Conservation (phyloP, 2,888 invertebrate species). For the Heliconius ismenius region DNA sequence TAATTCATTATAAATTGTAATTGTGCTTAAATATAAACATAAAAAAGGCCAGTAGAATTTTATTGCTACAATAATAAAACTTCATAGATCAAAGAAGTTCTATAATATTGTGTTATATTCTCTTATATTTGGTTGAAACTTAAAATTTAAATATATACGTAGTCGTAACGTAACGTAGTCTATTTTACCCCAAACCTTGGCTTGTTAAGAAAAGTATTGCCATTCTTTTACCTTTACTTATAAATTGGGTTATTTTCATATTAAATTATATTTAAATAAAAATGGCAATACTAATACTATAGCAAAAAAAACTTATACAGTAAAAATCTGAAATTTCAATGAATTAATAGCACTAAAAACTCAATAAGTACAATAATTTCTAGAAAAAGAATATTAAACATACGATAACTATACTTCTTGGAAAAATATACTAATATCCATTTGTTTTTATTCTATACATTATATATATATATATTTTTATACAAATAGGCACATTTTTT, state of each 20-base stretch:
- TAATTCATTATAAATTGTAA: slow-evolving; percentile 9
- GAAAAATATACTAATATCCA: neutral
- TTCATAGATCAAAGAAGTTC: neutral
- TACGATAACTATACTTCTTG: slow-evolving; percentile 1
- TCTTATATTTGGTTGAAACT: slow-evolving; percentile 14
- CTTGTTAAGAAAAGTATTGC: slow-evolving; percentile 2
- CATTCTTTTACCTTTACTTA: slow-evolving; percentile 1
- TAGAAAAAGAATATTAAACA: neutral
- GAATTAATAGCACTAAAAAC: neutral
- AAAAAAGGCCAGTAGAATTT: slow-evolving; percentile 5
- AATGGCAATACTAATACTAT: slow-evolving; percentile 11
- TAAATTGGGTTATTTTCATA: neutral
- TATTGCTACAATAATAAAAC: slow-evolving; percentile 13
- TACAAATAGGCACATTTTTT: slow-evolving; percentile 12
- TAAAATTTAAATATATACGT: neutral
- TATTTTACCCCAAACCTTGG: slow-evolving; percentile 16
- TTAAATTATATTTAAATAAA: slow-evolving; percentile 1
- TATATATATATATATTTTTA: neutral
- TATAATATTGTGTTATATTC: neutral
- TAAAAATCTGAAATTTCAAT: slow-evolving; percentile 10
- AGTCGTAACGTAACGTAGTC: neutral
- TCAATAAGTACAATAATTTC: slow-evolving; percentile 3
- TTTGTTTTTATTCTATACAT: neutral
- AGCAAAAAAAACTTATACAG: neutral
- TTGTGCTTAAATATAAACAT: slow-evolving; percentile 21